Evolutionary conservation across 2,797 vertebrate species (phyloP), one percentile per base, ranked within the genome.

Genomic region (Sebastolobus altivelis): DNA sequence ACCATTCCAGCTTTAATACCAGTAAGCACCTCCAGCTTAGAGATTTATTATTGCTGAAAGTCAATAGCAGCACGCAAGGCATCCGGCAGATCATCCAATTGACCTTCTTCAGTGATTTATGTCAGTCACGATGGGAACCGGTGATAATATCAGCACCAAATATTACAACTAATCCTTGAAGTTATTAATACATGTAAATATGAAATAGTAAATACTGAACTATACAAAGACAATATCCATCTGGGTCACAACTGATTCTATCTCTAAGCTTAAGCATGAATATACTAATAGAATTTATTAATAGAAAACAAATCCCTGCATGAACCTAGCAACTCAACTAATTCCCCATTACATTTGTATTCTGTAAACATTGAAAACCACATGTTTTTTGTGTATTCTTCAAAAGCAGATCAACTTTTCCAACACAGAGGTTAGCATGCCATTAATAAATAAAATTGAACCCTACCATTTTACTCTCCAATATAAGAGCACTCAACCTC

Each of bases 91-190:
- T 83, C 72, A 61, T 73, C 68, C 62, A 56, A 56, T 27, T 82
- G 82, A 91, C 80, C 77, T 80, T 83, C 68, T 54, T 18, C 33
- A n/a, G 12, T 59, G 79, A 82, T 85, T 83, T 61, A 69, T 31
- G 58, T 75, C 77, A 79, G 82, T 74, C 73, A 79, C 1, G 0
- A 14, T 65, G 60, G 67, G 74, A 78, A 54, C 65, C 43, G 40
- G 61, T 27, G 69, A 82, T 70, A 74, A 62, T 14, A 66, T 67
- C 75, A 55, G 38, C 80, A 49, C 38, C 20, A 60, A 70, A 63
- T 72, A 75, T 54, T 74, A 20, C 67, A 16, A 35, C 3, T 33
- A 20, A 80, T 81, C 55, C 58, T 43, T 37, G 14, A 40, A 52
- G n/a, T 79, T 77, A 54, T 77, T 79, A 62, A 11, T n/a, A 60